A percentile compares a stretch with the other conserved stretches of the same genome.
Conservation (phyloP, 2,113 vertebrate genomes). For the Equus przewalskii region DNA sequence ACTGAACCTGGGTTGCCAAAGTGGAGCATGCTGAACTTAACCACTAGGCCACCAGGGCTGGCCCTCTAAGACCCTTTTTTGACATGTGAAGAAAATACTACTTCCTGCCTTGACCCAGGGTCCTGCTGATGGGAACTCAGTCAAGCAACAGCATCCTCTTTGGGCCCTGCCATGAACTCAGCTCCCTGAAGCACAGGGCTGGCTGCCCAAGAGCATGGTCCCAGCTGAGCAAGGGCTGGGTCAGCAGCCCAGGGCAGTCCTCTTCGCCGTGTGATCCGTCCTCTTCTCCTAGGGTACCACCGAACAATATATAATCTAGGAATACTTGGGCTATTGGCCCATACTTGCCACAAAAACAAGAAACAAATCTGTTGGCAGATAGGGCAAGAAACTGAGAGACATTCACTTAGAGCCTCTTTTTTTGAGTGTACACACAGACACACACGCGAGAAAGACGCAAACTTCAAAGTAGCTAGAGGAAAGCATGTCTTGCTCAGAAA, state of each 20-base stretch:
- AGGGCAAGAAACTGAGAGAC: not conserved
- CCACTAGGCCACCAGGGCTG: too few species aligned
- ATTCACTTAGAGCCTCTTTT: not conserved
- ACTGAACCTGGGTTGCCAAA: too few species aligned
- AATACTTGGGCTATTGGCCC: not conserved
- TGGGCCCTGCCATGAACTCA: not conserved
- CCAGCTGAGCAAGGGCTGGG: not conserved
- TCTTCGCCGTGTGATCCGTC: not conserved
- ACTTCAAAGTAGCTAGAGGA: not conserved
- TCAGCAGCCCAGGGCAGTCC: not conserved
- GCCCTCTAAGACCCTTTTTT: not conserved
- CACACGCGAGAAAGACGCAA: not conserved
- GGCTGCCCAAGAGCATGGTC: accelerated
- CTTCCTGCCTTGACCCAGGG: not conserved
- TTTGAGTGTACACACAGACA: not conserved
- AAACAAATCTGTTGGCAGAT: not conserved
- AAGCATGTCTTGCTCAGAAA: not conserved
- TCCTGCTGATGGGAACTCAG: not conserved
- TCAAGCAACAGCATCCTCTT: not conserved
- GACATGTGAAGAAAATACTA: not conserved
- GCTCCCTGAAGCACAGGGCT: not conserved
- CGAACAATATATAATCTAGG: not conserved
- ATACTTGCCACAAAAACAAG: not conserved
- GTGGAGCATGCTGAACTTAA: too few species aligned
- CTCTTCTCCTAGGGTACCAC: not conserved